Conservation (phyloP, 2,888 invertebrate genomes). For the Periphyllus acericola region DNA sequence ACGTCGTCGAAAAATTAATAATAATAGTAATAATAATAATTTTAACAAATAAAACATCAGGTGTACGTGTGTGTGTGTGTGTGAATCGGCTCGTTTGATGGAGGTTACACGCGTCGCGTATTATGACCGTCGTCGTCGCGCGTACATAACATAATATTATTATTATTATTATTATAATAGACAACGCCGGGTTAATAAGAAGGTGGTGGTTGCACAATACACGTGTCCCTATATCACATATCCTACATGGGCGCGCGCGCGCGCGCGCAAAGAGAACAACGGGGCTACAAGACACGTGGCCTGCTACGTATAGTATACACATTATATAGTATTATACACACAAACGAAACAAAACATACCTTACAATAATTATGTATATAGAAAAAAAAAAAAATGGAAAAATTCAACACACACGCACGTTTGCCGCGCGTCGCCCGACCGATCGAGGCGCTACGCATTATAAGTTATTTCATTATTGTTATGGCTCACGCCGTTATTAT, state of each 20-base stretch:
- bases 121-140: not conserved
- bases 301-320: not conserved
- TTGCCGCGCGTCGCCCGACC: not conserved
- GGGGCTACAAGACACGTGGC: not conserved
- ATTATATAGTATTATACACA: not conserved
- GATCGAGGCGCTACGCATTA: constrained; percentile 34
- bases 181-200: not conserved
- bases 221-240: not conserved
- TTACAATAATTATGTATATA: not conserved
- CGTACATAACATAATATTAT: not conserved
- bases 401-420: not conserved
- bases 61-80: not conserved
- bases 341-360: constrained; percentile 10
- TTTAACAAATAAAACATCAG: not conserved
- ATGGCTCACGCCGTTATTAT: not conserved
- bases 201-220: not conserved
- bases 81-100: constrained; percentile 54
- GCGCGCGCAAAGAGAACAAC: not conserved
- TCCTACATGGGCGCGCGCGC: not conserved
- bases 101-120: constrained; percentile 16
- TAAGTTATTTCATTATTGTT: constrained; percentile 34
- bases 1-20: not conserved
- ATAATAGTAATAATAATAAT: constrained; percentile 26
- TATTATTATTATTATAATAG: not conserved
- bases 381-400: not conserved